Conservation (phyloP, 2,888 invertebrate genomes). For the Rosalia funebris region DNA sequence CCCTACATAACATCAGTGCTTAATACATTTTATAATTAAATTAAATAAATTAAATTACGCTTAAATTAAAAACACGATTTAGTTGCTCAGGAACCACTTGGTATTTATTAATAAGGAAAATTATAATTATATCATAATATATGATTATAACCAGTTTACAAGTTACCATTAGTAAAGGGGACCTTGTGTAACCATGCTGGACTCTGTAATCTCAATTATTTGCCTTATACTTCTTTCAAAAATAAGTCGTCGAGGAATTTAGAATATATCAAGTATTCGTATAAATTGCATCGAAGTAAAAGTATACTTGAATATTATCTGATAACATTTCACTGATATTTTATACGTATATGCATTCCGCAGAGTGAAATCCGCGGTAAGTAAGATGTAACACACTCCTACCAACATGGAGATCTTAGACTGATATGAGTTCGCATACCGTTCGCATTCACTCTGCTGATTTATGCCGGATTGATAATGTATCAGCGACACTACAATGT, state of each 20-base stretch:
- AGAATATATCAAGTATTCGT: conserved; percentile 43
- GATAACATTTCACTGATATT: conserved; percentile 56
- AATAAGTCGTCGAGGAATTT: conserved; percentile 34
- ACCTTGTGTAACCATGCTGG: too few species aligned
- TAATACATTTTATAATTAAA: too few species aligned
- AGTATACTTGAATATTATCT: conserved; percentile 47
- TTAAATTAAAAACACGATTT: too few species aligned
- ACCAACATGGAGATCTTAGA: conserved; percentile 46
- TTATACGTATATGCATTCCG: conserved; percentile 52
- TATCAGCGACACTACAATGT: conserved; percentile 63
- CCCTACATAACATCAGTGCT: too few species aligned
- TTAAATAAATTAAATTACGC: too few species aligned
- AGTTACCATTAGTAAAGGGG: too few species aligned
- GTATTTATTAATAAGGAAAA: too few species aligned
- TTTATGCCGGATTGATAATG: conserved; percentile 63
- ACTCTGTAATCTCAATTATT: conserved; percentile 26
- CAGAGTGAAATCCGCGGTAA: conserved; percentile 48
- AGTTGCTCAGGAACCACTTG: too few species aligned
- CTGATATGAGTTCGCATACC: conserved; percentile 49
- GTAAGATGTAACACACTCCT: conserved; percentile 59
- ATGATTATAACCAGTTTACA: too few species aligned
- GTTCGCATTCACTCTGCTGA: conserved; percentile 57
- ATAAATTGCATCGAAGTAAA: conserved; percentile 38
- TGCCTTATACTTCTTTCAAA: conserved; percentile 1
- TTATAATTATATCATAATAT: too few species aligned